A percentile compares a stretch with the other conserved stretches of the same genome.
Conservation (phyloP, 2,888 invertebrate species). For the Quadriops clusia region DNA sequence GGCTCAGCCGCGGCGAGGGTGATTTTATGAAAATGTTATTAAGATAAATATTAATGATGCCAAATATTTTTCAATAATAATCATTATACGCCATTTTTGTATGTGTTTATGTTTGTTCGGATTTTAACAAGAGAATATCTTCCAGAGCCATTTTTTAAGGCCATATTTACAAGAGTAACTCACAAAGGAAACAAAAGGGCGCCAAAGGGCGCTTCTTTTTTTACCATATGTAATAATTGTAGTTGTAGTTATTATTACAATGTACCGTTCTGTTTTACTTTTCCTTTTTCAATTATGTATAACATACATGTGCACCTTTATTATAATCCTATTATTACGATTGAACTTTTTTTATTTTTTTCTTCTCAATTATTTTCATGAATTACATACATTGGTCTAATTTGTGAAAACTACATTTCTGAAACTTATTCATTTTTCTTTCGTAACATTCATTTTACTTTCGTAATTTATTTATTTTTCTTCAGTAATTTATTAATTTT, state of each 20-base stretch:
- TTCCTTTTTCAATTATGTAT: constrained; percentile 13
- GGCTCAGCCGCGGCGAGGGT: no score
- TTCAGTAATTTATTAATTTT: not conserved
- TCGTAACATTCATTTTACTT: constrained; percentile 6
- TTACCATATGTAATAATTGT: not conserved
- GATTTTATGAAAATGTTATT: constrained; percentile 30
- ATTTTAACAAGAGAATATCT: no score
- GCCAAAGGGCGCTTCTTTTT: not conserved
- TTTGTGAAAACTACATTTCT: constrained; percentile 4
- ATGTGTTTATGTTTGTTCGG: no score
- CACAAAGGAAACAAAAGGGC: not conserved
- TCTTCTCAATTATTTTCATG: constrained; percentile 5
- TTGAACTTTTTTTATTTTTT: constrained; percentile 8
- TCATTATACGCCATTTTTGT: no score
- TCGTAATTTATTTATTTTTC: constrained; percentile 1
- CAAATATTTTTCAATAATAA: constrained; percentile 29
- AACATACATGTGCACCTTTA: constrained; percentile 10
- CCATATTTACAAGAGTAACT: no score
- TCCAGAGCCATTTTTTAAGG: no score
- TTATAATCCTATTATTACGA: constrained; percentile 10
- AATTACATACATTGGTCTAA: constrained; percentile 2
- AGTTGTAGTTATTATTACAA: no score
- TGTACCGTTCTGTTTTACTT: constrained; percentile 11
- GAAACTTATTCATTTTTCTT: constrained; percentile 1
- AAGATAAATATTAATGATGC: constrained; percentile 30